These are phyloP conservation scores for Capitulum mitella DNA, from an alignment of 2,888 invertebrate species.

Conservation along the genomic window DNA sequence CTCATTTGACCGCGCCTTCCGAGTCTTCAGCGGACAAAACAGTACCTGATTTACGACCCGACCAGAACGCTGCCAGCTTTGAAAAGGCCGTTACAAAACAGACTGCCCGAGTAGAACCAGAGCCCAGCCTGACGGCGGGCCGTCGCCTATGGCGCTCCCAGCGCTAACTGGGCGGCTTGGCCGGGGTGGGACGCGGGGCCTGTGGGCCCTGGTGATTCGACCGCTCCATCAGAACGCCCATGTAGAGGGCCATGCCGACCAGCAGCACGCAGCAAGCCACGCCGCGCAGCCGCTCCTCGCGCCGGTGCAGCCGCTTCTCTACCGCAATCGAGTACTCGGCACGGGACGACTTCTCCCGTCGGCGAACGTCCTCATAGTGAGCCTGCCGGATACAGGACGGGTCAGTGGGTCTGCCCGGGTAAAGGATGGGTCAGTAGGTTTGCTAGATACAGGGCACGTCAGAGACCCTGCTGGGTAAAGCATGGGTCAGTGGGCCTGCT, in stretches of 20 bases:
- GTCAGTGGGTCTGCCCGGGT: background rate
- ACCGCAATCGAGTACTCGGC: background rate
- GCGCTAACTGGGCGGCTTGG: background rate
- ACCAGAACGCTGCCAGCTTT: too few relatives aligned
- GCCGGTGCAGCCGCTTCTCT: background rate
- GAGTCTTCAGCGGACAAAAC: too few relatives aligned
- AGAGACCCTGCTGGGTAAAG: too few relatives aligned
- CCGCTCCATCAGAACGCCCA: background rate
- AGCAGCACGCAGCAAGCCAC: background rate
- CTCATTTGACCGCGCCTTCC: too few relatives aligned
- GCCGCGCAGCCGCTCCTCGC: background rate
- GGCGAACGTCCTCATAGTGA: background rate
- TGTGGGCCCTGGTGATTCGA: background rate
- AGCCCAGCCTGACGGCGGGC: too few relatives aligned
- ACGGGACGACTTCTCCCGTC: background rate
- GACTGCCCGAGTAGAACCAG: too few relatives aligned
- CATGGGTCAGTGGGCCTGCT: too few relatives aligned
- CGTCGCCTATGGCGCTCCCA: too few relatives aligned
- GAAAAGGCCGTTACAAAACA: too few relatives aligned
- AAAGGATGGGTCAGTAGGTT: too few relatives aligned
- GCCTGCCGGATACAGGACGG: background rate
- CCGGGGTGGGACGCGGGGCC: background rate
- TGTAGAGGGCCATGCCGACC: background rate
- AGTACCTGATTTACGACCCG: too few relatives aligned
- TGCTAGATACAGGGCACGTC: too few relatives aligned